Evolutionary conservation across 1,140 invertebrate genomes (phyloP), one percentile per base, ranked within the genome.

Genomic region (Melipona quadrifasciata): DNA sequence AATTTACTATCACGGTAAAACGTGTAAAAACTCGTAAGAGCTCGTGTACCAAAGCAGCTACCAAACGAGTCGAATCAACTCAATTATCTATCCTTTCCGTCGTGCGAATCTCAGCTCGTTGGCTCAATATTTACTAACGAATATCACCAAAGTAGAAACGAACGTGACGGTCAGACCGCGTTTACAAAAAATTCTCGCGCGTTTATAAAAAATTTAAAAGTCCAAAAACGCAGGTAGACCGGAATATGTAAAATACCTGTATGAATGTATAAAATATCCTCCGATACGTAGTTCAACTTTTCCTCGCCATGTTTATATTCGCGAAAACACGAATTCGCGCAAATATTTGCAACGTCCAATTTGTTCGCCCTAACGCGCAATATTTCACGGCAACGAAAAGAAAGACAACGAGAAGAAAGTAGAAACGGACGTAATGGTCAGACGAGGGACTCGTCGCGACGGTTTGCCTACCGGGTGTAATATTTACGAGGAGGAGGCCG

Each of bases 401-500:
- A 27, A 31, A 31, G 14, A 16, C 2, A 8, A 12, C 4, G 16
- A 57, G 39, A 2, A 19, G 8, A 2, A 27, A 53, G 12, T 53
- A 12, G 21, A 73, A 51, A 17, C n/a, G 27, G 67, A 4, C 3
- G 24, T 14, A 14, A 58, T 19, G n/a, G 24, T 19, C 53, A 39
- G 17, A 47, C 27, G 31, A 65, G 11, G 27, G 55, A 75, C 39
- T 53, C 24, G 19, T 47, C 39, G 39, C 67, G 68, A 61, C 80
- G 81, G 87, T 88, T 88, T 57, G 75, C 76, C 70, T 68, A 27
- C 67, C 71, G 79, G 67, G 61, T 57, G 67, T 75, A 82, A 82
- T 84, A 74, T 89, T 89, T 86, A 86, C 87, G 78, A 65, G 31
- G 68, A 61, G 34, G 68, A 67, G 65, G 70, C 84, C 87, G 84